Evolutionary conservation across 2,113 vertebrate species (phyloP).

Genomic region (Paedocypris sp.): DNA sequence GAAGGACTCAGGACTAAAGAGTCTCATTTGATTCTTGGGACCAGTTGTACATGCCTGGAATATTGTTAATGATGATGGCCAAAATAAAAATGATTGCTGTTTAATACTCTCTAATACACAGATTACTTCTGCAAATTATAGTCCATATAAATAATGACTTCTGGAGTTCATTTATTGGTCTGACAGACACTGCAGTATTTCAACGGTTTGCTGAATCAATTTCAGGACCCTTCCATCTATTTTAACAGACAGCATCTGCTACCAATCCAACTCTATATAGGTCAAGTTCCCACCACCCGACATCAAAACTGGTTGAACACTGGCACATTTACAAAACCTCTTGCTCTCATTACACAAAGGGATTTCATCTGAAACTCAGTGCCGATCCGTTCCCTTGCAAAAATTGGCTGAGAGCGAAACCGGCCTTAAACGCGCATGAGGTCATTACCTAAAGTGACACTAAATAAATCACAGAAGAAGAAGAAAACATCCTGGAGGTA

Average conservation of each 20-base stretch:
- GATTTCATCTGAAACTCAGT: neutral
- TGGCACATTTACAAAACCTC: conserved; percentile 10
- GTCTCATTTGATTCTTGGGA: neutral
- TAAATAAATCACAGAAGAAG: neutral
- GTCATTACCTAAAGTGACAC: neutral
- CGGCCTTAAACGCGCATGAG: neutral
- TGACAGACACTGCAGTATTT: neutral
- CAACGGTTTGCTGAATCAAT: conserved; percentile 23
- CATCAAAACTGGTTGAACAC: conserved; percentile 14
- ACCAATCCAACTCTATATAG: conserved; percentile 38
- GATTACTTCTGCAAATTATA: neutral
- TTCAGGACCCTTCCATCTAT: conserved; percentile 6
- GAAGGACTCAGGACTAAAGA: neutral
- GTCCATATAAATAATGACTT: neutral
- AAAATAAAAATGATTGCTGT: too few species aligned
- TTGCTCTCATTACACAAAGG: conserved; percentile 4
- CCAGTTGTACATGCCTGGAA: neutral
- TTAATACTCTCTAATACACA: too few species aligned
- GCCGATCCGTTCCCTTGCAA: neutral
- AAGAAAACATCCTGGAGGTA: neutral
- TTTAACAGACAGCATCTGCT: conserved; percentile 33
- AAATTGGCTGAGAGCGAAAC: neutral
- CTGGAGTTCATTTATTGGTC: neutral
- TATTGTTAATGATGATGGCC: neutral
- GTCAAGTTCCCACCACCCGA: conserved; percentile 38